Percentiles rank a stretch among this genome's conserved stretches.
phyloP scores from a whole-genome alignment of 2,113 vertebrate species.

The Chionodraco myersi region DNA sequence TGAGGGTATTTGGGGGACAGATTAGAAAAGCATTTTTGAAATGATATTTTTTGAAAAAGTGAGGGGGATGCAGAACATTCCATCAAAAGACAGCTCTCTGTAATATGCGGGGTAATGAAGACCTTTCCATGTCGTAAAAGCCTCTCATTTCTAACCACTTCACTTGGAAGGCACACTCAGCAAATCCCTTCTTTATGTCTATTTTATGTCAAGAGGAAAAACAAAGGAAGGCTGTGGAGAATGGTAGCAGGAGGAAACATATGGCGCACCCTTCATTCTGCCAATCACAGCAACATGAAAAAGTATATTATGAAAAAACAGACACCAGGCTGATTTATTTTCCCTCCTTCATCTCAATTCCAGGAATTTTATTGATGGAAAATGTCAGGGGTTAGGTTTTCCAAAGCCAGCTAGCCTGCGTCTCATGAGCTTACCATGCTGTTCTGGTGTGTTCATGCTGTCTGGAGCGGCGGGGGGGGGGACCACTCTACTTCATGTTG shows the following conservation, averaged over 20 bases:
- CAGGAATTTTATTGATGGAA: conserved; percentile 87
- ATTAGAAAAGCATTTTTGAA: conserved; percentile 56
- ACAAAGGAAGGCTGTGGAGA: conserved; percentile 60
- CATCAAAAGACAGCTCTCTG: conserved; percentile 56
- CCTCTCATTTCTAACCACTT: conserved; percentile 66
- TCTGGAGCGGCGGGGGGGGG: conserved; percentile 43
- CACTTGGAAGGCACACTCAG: conserved; percentile 57
- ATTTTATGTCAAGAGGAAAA: conserved; percentile 68
- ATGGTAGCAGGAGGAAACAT: conserved; percentile 64
- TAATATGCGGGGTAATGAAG: conserved; percentile 62
- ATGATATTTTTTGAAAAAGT: conserved; percentile 24
- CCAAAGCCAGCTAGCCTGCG: conserved; percentile 70
- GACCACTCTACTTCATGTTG: conserved; percentile 20
- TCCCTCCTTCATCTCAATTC: conserved; percentile 72
- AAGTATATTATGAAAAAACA: conserved; percentile 63
- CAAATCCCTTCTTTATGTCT: conserved; percentile 60
- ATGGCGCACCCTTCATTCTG: conserved; percentile 60
- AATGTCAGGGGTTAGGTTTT: conserved; percentile 78
- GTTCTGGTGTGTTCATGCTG: conserved; percentile 67
- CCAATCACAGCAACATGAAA: conserved; percentile 72
- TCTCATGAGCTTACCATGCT: conserved; percentile 73
- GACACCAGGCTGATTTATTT: conserved; percentile 77
- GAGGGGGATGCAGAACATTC: conserved; percentile 60
- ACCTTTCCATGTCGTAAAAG: conserved; percentile 72
- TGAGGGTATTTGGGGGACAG: conserved; percentile 22